A percentile compares a stretch with the other conserved stretches of the same genome.
These are phyloP conservation scores for Hybognathus amarus DNA, from an alignment of 2,797 vertebrate species.

Conservation along the genomic window DNA sequence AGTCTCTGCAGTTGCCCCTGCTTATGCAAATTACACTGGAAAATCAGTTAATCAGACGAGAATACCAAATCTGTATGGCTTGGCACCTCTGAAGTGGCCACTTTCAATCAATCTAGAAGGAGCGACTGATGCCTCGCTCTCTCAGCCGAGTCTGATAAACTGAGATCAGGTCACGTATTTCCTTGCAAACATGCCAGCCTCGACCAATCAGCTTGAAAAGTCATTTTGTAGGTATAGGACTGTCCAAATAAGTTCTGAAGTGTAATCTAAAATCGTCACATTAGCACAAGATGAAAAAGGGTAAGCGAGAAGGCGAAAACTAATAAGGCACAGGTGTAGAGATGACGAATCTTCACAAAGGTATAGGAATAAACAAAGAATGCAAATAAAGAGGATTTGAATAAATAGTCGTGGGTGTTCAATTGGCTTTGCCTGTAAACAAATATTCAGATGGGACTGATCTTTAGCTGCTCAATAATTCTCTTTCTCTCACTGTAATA, in stretches of 20 bases:
- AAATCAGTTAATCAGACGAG: conserved; percentile 38
- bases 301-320: not conserved
- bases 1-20: conserved; percentile 26
- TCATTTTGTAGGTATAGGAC: conserved; percentile 15
- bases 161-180: conserved; percentile 27
- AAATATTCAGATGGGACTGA: conserved; percentile 36
- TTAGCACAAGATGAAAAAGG: conserved; percentile 17
- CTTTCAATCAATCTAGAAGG: conserved; percentile 30
- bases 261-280: conserved; percentile 34
- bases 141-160: conserved; percentile 15
- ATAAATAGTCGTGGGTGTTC: conserved; percentile 31
- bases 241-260: conserved; percentile 23
- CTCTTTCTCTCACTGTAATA: not conserved
- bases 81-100: conserved; percentile 46
- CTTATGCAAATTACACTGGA: conserved; percentile 41
- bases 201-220: conserved; percentile 8
- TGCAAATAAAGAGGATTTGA: conserved; percentile 30
- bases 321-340: conserved; percentile 31
- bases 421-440: conserved; percentile 45
- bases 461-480: conserved; percentile 25
- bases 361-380: not conserved
- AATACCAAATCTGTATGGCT: conserved; percentile 42
- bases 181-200: conserved; percentile 21
- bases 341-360: conserved; percentile 16
- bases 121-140: conserved; percentile 16